Evolutionary conservation across 2,888 invertebrate species (phyloP).

Genomic region (Syrista parreyssii): DNA sequence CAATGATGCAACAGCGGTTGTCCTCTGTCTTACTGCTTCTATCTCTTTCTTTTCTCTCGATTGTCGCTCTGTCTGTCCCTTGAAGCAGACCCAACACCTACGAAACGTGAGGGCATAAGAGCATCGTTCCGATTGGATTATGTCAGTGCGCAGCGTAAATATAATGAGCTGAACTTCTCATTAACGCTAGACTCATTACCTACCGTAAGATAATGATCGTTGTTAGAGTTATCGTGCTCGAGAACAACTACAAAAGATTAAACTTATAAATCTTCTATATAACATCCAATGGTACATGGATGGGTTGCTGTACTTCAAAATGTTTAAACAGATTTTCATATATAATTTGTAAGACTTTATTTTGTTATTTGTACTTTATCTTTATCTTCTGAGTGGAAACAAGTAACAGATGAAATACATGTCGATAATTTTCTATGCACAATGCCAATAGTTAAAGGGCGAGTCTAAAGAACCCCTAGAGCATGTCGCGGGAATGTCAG

Average conservation of each 20-base stretch:
- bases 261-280: neutral
- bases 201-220: slow-evolving; percentile 2
- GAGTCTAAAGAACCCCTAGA: neutral
- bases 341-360: neutral
- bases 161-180: neutral
- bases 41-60: neutral
- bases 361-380: neutral
- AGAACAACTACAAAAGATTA: neutral
- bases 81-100: neutral
- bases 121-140: slow-evolving; percentile 2
- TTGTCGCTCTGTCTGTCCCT: neutral
- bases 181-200: slow-evolving; percentile 2
- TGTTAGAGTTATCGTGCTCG: neutral
- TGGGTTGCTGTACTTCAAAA: neutral
- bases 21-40: neutral
- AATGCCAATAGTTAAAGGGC: neutral
- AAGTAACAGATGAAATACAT: neutral
- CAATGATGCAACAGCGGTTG: neutral
- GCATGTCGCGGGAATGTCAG: neutral
- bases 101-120: neutral
- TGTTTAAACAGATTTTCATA: neutral
- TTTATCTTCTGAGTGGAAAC: neutral
- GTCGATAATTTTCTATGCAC: neutral
- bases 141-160: neutral
- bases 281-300: neutral